Percentiles rank a stretch among this genome's conserved stretches.
phyloP scores from a whole-genome alignment of 2,888 invertebrate genomes.

The Limnephilus marmoratus region DNA sequence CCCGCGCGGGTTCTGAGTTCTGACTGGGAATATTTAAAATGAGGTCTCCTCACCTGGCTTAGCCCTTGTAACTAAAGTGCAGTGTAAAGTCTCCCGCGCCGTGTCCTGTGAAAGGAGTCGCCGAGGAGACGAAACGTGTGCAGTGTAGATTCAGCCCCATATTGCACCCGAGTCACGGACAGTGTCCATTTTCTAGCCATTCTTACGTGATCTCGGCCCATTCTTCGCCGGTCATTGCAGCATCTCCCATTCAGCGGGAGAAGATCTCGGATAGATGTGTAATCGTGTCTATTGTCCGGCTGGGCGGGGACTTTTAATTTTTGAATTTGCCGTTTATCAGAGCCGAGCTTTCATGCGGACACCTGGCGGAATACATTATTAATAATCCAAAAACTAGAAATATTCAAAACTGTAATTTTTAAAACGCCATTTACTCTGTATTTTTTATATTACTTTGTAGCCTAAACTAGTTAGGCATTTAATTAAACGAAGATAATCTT shows the following conservation, averaged over 20 bases:
- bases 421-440: neutral
- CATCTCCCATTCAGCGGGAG: slow-evolving; percentile 4
- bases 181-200: slow-evolving; percentile 49
- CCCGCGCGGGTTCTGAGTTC: neutral
- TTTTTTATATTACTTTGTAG: neutral
- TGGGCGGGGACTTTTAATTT: slow-evolving; percentile 17
- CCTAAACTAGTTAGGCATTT: too few species aligned
- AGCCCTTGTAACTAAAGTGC: slow-evolving; percentile 13
- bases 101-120: neutral
- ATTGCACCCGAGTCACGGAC: slow-evolving; percentile 47
- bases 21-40: neutral
- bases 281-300: slow-evolving; percentile 38
- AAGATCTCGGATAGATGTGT: slow-evolving; percentile 33
- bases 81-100: neutral
- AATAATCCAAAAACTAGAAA: neutral
- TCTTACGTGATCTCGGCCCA: slow-evolving; percentile 38
- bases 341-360: neutral
- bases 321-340: slow-evolving; percentile 20
- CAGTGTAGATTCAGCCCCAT: neutral
- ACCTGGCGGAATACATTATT: neutral
- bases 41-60: slow-evolving; percentile 2
- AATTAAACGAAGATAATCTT: too few species aligned
- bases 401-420: neutral
- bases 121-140: slow-evolving; percentile 11
- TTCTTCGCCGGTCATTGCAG: slow-evolving; percentile 24